These are phyloP conservation scores for Smittia sp. DNA, from an alignment of 2,888 invertebrate genomes.

Conservation along the genomic window DNA sequence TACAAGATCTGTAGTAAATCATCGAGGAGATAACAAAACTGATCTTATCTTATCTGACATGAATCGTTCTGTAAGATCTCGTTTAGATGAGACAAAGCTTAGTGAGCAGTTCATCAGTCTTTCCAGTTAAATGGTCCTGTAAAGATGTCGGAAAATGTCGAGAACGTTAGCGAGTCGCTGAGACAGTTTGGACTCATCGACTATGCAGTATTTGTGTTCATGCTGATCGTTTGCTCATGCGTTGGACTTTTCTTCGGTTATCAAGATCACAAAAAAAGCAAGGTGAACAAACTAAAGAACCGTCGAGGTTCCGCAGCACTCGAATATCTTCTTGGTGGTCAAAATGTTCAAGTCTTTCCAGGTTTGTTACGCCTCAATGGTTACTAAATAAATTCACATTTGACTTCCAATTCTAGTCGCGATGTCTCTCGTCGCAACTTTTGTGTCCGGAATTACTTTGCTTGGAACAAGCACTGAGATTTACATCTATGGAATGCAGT, in stretches of 20 bases:
- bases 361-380: too few species aligned
- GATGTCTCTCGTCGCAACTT: constrained; percentile 71
- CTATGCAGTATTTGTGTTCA: constrained; percentile 67
- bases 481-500: constrained; percentile 75
- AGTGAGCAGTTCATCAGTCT: too few species aligned
- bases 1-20: too few species aligned
- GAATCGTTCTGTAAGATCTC: too few species aligned
- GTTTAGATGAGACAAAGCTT: too few species aligned
- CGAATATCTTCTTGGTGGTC: constrained; percentile 77
- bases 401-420: constrained; percentile 60
- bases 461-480: constrained; percentile 61
- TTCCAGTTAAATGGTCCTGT: too few species aligned
- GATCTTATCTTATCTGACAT: too few species aligned
- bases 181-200: constrained; percentile 64
- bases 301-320: constrained; percentile 48
- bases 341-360: constrained; percentile 78
- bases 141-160: too few species aligned
- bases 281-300: constrained; percentile 45
- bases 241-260: constrained; percentile 73
- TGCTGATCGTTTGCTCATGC: constrained; percentile 66
- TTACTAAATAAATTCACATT: too few species aligned
- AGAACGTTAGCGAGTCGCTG: constrained; percentile 51
- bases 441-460: constrained; percentile 73
- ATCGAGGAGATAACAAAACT: too few species aligned
- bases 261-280: constrained; percentile 42